Evolutionary conservation across 1,140 invertebrate species (phyloP).

Genomic region (Cardiocondyla obscurior): DNA sequence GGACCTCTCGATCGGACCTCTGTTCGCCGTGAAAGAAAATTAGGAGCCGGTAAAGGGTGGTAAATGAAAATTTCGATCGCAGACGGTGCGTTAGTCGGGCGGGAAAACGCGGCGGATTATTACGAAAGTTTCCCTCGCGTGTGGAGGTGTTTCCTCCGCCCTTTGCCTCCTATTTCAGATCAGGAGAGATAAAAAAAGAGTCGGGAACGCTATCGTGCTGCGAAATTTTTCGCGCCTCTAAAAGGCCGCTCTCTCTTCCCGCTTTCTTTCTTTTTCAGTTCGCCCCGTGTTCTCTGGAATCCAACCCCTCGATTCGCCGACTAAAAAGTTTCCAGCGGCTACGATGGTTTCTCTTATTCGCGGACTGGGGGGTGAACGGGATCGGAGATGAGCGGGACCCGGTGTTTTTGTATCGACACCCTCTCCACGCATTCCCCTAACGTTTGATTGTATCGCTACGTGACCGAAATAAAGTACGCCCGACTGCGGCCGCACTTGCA

Average conservation of each 20-base stretch:
- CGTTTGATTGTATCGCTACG: constrained; percentile 62
- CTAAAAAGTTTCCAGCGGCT: constrained; percentile 50
- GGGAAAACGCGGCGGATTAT: constrained; percentile 50
- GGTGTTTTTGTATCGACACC: constrained; percentile 59
- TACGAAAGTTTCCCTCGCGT: constrained; percentile 63
- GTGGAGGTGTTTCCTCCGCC: neutral
- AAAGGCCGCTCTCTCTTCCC: neutral
- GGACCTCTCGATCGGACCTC: constrained; percentile 4
- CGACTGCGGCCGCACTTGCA: constrained; percentile 26
- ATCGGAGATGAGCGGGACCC: neutral
- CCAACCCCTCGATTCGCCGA: neutral
- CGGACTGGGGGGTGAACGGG: neutral
- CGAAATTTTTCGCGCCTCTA: constrained; percentile 58
- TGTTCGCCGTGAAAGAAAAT: constrained; percentile 38
- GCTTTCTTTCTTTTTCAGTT: neutral
- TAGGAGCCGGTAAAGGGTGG: constrained; percentile 3
- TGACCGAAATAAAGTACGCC: constrained; percentile 62
- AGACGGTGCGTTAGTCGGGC: constrained; percentile 13
- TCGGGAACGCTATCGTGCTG: constrained; percentile 31
- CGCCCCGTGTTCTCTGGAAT: neutral
- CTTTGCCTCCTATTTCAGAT: constrained; percentile 5
- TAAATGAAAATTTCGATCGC: constrained; percentile 62
- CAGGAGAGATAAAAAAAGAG: constrained; percentile 14
- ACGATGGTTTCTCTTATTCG: constrained; percentile 51
- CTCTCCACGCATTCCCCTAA: constrained; percentile 31